Evolutionary conservation across 2,888 invertebrate genomes (phyloP).

Genomic region (Agrotis clavis): DNA sequence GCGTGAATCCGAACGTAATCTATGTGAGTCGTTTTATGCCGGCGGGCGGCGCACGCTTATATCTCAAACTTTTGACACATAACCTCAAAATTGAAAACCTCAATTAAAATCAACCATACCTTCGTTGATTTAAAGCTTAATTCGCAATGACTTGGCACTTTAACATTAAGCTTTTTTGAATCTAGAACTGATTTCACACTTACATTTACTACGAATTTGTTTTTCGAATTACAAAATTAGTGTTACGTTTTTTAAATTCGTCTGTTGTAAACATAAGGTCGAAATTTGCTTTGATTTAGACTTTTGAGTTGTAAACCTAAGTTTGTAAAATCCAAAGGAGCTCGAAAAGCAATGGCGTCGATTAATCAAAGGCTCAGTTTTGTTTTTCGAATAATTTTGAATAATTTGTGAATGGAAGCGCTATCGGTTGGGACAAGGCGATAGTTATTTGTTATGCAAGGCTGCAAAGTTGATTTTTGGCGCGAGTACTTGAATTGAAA

Average conservation of each 20-base stretch:
- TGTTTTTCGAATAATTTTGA: slow-evolving; percentile 83
- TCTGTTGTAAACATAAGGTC: slow-evolving; percentile 57
- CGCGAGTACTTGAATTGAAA: no score
- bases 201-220: slow-evolving; percentile 67
- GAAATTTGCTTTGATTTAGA: slow-evolving; percentile 39
- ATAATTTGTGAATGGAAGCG: slow-evolving; percentile 85
- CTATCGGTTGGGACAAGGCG: slow-evolving; percentile 75
- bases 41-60: slow-evolving; percentile 78
- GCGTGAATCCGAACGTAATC: slow-evolving; percentile 84
- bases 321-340: slow-evolving; percentile 69
- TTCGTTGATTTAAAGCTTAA: slow-evolving; percentile 43
- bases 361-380: slow-evolving; percentile 81
- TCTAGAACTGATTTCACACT: slow-evolving; percentile 72
- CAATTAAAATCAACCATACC: slow-evolving; percentile 60
- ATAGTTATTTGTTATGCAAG: no score
- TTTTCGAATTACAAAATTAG: slow-evolving; percentile 52
- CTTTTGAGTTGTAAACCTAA: slow-evolving; percentile 47
- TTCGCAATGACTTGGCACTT: slow-evolving; percentile 42
- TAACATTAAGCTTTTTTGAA: slow-evolving; percentile 59
- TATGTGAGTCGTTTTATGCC: slow-evolving; percentile 81
- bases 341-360: slow-evolving; percentile 75
- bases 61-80: slow-evolving; percentile 81
- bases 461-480: no score
- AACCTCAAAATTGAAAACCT: slow-evolving; percentile 71
- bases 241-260: slow-evolving; percentile 35